Percentiles rank a stretch among this genome's conserved stretches.
These are phyloP conservation scores for Amblyopsis hoosieri DNA, from an alignment of 2,797 vertebrate species.

Conservation along the genomic window DNA sequence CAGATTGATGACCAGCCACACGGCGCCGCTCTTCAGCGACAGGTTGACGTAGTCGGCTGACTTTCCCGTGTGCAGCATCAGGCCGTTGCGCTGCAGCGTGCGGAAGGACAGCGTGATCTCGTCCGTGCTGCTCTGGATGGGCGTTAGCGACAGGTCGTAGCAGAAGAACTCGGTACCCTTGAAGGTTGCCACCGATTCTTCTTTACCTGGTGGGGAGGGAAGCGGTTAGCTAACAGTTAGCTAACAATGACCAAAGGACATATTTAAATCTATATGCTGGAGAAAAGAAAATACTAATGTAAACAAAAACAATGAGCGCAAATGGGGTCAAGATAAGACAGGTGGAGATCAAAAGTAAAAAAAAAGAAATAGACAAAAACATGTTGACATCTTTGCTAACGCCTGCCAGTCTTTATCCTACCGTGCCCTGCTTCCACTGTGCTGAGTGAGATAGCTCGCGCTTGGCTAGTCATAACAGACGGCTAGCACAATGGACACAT, in stretches of 20 bases:
- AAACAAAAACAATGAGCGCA: neutral
- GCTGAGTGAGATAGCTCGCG: constrained; percentile 38
- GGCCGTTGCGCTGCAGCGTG: constrained; percentile 90
- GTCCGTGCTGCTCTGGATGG: constrained; percentile 96
- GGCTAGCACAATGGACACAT: constrained; percentile 52
- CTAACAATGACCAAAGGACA: neutral
- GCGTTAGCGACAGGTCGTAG: constrained; percentile 93
- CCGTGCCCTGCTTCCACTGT: constrained; percentile 36
- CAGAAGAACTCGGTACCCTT: constrained; percentile 96
- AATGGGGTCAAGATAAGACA: neutral
- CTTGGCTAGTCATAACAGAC: constrained; percentile 55
- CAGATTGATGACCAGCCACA: constrained; percentile 96
- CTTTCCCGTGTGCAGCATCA: constrained; percentile 95
- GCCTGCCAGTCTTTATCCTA: constrained; percentile 39
- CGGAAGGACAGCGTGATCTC: constrained; percentile 95
- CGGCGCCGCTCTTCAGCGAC: constrained; percentile 91
- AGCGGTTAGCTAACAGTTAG: neutral
- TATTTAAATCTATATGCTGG: too few relatives aligned
- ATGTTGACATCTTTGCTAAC: constrained; percentile 37
- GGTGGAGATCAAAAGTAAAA: neutral
- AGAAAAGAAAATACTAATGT: neutral
- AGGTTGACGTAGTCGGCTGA: constrained; percentile 95
- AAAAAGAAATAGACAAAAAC: neutral
- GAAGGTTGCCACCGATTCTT: constrained; percentile 93
- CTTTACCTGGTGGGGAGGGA: constrained; percentile 76